Conservation (phyloP, 92 coral and sea anemone genomes). For the Parazoanthus darwini region DNA sequence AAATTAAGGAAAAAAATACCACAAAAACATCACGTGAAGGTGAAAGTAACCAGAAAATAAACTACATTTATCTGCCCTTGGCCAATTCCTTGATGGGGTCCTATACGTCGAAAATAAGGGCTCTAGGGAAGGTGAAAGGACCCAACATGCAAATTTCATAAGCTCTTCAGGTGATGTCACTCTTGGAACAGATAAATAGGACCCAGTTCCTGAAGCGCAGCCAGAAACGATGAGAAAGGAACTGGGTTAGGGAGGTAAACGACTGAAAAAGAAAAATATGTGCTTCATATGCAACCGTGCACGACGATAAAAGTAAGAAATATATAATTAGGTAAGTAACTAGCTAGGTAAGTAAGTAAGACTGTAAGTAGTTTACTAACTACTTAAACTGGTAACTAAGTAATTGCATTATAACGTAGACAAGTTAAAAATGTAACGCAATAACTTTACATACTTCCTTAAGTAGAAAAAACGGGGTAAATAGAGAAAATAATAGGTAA, state of each 20-base stretch:
- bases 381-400: no score
- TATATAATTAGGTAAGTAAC: neutral
- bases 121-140: neutral
- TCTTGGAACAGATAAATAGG: neutral
- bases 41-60: no score
- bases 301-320: neutral
- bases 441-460: neutral
- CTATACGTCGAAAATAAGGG: neutral
- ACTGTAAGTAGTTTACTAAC: neutral
- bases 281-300: neutral
- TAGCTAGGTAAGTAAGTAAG: neutral
- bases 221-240: neutral
- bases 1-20: no score
- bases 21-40: no score
- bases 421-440: neutral
- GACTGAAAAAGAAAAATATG: neutral
- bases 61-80: neutral
- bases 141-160: neutral
- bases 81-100: neutral
- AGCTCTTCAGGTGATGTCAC: slow-evolving; percentile 3
- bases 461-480: neutral
- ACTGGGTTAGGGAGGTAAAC: neutral
- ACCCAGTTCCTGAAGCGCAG: neutral
- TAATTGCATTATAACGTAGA: no score
- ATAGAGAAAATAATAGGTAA: neutral